These are phyloP conservation scores for Prosapia bicincta DNA, from an alignment of 2,888 invertebrate species.

Conservation along the genomic window DNA sequence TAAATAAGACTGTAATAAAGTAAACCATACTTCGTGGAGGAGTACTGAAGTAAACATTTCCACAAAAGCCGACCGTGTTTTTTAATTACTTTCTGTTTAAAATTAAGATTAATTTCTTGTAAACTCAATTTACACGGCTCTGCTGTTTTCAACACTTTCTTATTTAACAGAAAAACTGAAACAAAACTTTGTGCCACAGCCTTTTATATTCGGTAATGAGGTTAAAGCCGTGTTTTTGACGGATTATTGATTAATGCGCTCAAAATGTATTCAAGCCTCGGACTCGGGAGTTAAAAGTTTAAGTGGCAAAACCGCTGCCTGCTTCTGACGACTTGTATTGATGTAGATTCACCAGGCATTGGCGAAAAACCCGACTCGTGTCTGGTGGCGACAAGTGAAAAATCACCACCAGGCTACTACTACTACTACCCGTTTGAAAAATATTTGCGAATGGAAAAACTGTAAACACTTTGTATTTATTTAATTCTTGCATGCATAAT, in stretches of 20 bases:
- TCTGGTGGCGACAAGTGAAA: neutral
- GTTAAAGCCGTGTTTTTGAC: neutral
- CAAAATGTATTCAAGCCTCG: constrained; percentile 2
- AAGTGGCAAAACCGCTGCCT: neutral
- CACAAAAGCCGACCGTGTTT: neutral
- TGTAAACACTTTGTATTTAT: too few relatives aligned
- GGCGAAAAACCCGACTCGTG: neutral
- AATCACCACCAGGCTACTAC: neutral
- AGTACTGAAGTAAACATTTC: too few relatives aligned
- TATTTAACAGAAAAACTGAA: neutral
- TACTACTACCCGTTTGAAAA: neutral
- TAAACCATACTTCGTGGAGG: too few relatives aligned
- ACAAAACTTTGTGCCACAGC: neutral
- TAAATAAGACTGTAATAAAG: too few relatives aligned
- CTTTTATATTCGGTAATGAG: neutral
- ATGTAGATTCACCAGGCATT: neutral
- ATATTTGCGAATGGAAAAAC: too few relatives aligned
- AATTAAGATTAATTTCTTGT: neutral
- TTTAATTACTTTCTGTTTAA: neutral
- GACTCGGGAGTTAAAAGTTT: neutral
- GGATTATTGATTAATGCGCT: neutral
- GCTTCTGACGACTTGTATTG: neutral
- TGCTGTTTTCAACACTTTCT: neutral
- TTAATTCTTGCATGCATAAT: too few relatives aligned
- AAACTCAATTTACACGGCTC: too few relatives aligned